Conservation (phyloP, 1,140 invertebrate genomes). For the Aphaenogaster ashmeadi region DNA sequence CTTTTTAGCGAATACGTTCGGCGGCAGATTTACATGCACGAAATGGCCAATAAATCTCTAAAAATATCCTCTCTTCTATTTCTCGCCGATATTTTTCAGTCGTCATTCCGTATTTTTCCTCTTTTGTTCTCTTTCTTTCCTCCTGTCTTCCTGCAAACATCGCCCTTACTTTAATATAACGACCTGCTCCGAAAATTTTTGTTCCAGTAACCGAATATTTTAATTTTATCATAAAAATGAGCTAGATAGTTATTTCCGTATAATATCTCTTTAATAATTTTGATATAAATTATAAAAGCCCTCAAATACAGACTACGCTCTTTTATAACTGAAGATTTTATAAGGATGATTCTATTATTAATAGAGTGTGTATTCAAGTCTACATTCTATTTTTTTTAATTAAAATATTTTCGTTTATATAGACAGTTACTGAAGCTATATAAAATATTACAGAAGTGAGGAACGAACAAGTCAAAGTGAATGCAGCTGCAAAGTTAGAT, state of each 20-base stretch:
- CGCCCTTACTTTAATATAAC: slow-evolving; percentile 10
- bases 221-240: background rate
- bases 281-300: no score
- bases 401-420: background rate
- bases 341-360: background rate
- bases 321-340: background rate
- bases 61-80: slow-evolving; percentile 72
- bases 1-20: slow-evolving; percentile 64
- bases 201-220: background rate
- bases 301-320: no score
- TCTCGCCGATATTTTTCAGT: slow-evolving; percentile 67
- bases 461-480: background rate
- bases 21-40: slow-evolving; percentile 70
- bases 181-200: slow-evolving; percentile 56
- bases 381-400: slow-evolving; percentile 12
- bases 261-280: background rate
- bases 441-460: background rate
- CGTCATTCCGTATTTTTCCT: slow-evolving; percentile 33
- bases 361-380: background rate
- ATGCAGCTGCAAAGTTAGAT: background rate
- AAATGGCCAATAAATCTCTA: slow-evolving; percentile 76
- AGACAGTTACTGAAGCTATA: background rate
- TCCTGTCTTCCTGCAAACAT: slow-evolving; percentile 40
- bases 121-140: background rate
- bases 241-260: background rate